Percentiles rank a stretch among this genome's conserved stretches.
Conservation (phyloP, 2,888 invertebrate species). For the Lutraria lutraria region DNA sequence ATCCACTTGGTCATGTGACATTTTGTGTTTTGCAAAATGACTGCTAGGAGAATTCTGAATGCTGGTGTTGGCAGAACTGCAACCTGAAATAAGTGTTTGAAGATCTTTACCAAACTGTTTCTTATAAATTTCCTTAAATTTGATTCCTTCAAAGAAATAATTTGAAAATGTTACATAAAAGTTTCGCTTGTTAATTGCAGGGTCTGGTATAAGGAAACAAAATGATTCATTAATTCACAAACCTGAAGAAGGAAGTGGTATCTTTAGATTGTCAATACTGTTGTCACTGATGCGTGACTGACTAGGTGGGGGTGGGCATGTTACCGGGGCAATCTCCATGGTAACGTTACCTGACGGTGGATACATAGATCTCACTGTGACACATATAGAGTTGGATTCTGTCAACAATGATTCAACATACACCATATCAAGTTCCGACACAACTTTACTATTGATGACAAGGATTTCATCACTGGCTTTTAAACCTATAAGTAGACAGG, state of each 20-base stretch:
- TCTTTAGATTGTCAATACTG: conserved; percentile 95
- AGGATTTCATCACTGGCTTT: conserved; percentile 99
- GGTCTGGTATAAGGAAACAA: neutral
- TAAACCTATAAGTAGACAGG: conserved; percentile 90
- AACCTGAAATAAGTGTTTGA: conserved; percentile 56
- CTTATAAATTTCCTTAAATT: too few species aligned
- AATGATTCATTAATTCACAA: conserved; percentile 18
- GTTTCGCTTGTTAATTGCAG: too few species aligned
- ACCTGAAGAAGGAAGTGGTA: conserved; percentile 93
- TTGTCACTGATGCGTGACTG: conserved; percentile 91
- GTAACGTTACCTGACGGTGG: conserved; percentile 86
- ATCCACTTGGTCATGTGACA: conserved; percentile 98
- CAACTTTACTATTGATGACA: conserved; percentile 99
- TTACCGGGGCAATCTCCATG: conserved; percentile 92
- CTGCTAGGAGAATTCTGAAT: conserved; percentile 72
- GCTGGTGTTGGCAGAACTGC: conserved; percentile 64
- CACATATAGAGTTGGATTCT: conserved; percentile 96
- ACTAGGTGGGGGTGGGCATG: conserved; percentile 97
- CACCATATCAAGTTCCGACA: conserved; percentile 99
- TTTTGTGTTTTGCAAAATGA: conserved; percentile 90
- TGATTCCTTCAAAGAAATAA: too few species aligned
- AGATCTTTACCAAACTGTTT: too few species aligned
- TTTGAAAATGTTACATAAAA: too few species aligned
- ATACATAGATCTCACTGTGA: conserved; percentile 97
- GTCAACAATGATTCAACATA: conserved; percentile 98